These are phyloP conservation scores for Gastrophysa polygoni DNA, from an alignment of 2,888 invertebrate genomes.

Conservation along the genomic window DNA sequence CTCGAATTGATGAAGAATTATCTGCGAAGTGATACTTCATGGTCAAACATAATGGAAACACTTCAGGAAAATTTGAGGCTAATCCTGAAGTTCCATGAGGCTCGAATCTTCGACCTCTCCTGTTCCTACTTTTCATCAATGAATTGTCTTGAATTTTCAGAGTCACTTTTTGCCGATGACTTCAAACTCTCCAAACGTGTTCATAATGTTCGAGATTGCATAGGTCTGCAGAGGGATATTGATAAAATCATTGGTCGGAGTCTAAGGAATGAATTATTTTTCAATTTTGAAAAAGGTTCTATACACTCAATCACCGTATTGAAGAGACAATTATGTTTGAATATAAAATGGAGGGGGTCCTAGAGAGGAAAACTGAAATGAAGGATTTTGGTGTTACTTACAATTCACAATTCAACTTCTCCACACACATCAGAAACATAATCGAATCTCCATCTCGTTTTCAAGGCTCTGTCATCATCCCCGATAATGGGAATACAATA, in stretches of 20 bases:
- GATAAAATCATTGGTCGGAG: background rate
- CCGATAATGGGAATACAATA: too few species aligned
- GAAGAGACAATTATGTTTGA: background rate
- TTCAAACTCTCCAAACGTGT: background rate
- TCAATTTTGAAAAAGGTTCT: background rate
- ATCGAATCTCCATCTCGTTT: too few species aligned
- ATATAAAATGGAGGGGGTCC: constrained; percentile 1
- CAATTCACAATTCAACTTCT: background rate
- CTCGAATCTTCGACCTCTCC: background rate
- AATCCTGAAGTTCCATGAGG: too few species aligned
- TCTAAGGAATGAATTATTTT: background rate
- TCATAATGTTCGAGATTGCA: too few species aligned
- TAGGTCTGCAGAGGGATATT: too few species aligned
- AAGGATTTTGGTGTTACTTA: background rate
- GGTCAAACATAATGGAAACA: too few species aligned
- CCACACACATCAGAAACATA: background rate
- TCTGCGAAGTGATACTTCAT: too few species aligned
- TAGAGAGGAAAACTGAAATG: constrained; percentile 1
- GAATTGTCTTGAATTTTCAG: too few species aligned
- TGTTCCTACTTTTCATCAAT: too few species aligned
- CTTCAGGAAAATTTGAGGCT: too few species aligned
- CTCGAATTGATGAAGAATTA: too few species aligned
- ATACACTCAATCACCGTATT: background rate
- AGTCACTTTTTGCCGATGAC: background rate
- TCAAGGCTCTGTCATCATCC: too few species aligned